phyloP scores from a whole-genome alignment of 2,888 invertebrate genomes.

The Prenolepis imparis region DNA sequence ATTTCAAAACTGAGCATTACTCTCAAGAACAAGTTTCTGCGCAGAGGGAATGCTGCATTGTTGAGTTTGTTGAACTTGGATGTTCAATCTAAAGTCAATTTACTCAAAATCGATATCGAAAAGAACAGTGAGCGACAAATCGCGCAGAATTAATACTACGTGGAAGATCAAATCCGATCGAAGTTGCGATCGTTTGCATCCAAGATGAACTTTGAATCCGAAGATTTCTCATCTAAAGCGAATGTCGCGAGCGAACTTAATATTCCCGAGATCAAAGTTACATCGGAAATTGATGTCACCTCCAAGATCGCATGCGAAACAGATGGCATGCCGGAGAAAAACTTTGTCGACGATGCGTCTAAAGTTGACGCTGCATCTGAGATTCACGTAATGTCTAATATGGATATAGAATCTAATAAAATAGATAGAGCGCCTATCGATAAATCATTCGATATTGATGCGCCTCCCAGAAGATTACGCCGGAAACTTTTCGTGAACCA shows the following conservation, averaged over 20 bases:
- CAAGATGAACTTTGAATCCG: not conserved
- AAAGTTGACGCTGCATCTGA: not conserved
- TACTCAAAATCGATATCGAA: not conserved
- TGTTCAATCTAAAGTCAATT: not conserved
- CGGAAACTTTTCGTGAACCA: not conserved
- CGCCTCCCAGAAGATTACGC: not conserved
- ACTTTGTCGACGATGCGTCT: not conserved
- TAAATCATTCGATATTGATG: not conserved
- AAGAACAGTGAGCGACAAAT: not conserved
- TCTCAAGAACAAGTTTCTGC: not conserved
- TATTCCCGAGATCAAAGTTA: not conserved
- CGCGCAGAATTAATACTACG: not conserved
- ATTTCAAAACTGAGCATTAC: not conserved
- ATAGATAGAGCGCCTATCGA: not conserved
- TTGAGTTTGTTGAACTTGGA: constrained; percentile 3
- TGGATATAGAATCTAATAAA: not conserved
- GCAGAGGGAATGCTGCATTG: not conserved
- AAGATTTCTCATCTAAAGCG: not conserved
- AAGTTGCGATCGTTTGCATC: not conserved
- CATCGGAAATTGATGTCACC: constrained; percentile 3
- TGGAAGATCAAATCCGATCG: no score
- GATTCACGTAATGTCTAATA: not conserved
- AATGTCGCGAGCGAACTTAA: not conserved
- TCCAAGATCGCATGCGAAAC: not conserved
- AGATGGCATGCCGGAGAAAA: not conserved